Base-by-base conservation (phyloP, 1,140 invertebrate species). In the Popillia japonica region DNA sequence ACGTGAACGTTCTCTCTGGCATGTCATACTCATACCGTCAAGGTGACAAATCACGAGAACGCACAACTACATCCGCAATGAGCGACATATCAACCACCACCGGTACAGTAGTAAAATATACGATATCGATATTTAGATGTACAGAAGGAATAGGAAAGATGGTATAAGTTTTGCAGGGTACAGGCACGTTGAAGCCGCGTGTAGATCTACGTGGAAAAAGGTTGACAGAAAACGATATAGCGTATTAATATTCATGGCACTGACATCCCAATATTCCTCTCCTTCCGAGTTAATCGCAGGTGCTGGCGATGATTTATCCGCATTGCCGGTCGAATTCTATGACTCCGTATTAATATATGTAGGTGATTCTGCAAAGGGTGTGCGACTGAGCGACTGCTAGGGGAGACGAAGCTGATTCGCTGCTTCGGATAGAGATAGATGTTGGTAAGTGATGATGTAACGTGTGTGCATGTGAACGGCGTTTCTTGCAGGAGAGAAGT, bases 281-380 rank as follows among this genome's bases (percentile, higher is more conserved):
- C 14, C 42, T 22, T 61, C n/a, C 59, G 59, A 61, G 59, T 61
- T 61, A 61, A 61, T 61, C n/a, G 59, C 59, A 61, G 59, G 20
- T 61, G 42, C 42, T 14, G 59, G 59, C 59, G 59, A 61, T 61
- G 59, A 61, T 61, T 61, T 61, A 61, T 61, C 20, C 20, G 59
- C 59, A 61, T 61, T 61, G 59, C 59, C 59, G 59, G 59, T 61
- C 59, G 59, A 61, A 61, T 61, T 61, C 59, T 61, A 61, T 20
- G 59, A 61, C n/a, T 61, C 14, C 14, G n/a, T 61, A 17, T 61
- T 61, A 61, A 61, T 61, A 61, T 10, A 14, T 14, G 42, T 44
- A 44, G 8, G 8, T 20, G 14, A 9, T 61, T 61, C n/a, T 20
- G 9, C 8, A 14, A 61, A 14, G 20, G 14, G 17, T n/a, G n/a